These are phyloP conservation scores for Byasa hedistus DNA, from an alignment of 2,888 invertebrate species.

Conservation along the genomic window DNA sequence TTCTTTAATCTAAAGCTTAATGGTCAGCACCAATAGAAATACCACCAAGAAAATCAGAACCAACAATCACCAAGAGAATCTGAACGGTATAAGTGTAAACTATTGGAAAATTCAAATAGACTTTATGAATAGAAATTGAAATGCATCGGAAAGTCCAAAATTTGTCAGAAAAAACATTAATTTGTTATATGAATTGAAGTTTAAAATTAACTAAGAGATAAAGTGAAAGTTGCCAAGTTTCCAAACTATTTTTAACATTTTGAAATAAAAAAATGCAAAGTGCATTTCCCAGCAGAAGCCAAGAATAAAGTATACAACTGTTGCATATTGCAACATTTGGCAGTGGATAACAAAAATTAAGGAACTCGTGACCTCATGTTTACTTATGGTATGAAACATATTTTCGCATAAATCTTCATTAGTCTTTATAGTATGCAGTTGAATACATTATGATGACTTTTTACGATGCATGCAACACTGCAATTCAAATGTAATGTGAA, in stretches of 20 bases:
- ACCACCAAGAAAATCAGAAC: no score
- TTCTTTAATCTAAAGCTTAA: no score
- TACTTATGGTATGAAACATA: background rate
- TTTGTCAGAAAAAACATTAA: no score
- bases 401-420: no score
- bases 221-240: background rate
- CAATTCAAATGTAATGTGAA: background rate
- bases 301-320: background rate
- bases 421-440: no score
- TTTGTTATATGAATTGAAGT: background rate
- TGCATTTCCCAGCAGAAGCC: background rate
- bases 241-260: background rate
- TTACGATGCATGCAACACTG: background rate
- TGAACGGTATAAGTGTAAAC: no score
- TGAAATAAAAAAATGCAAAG: no score
- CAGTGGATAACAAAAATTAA: background rate
- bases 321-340: background rate
- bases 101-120: no score
- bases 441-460: background rate
- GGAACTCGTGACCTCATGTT: background rate
- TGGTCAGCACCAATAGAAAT: no score
- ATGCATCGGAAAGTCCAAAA: no score
- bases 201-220: background rate
- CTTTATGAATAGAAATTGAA: no score
- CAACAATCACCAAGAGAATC: no score